Conservation (phyloP, 1,140 invertebrate genomes). For the Sitophilus oryzae region DNA sequence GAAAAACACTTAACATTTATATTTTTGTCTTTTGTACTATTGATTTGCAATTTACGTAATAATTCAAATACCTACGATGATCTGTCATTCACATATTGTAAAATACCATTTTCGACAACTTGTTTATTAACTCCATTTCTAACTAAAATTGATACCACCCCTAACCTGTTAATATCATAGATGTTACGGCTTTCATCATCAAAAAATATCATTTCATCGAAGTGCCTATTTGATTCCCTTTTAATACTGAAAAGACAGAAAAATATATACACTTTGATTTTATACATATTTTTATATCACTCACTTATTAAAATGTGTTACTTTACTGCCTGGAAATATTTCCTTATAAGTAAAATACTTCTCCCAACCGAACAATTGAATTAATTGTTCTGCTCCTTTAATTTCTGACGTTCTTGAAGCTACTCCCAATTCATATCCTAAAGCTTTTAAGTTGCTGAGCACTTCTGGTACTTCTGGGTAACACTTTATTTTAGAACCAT, state of each 20-base stretch:
- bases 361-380: constrained; percentile 63
- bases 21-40: no score
- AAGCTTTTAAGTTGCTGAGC: constrained; percentile 50
- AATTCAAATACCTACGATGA: no score
- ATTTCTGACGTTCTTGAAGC: constrained; percentile 65
- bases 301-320: constrained; percentile 63
- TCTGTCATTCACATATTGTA: constrained; percentile 18
- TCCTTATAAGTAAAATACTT: constrained; percentile 65
- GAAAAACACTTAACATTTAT: no score
- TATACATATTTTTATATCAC: constrained; percentile 12
- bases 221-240: constrained; percentile 49
- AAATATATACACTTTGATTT: constrained; percentile 4
- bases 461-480: constrained; percentile 59
- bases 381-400: constrained; percentile 59
- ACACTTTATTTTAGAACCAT: constrained; percentile 47
- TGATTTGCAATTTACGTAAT: no score
- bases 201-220: constrained; percentile 66
- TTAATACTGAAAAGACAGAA: constrained; percentile 51
- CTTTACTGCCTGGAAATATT: constrained; percentile 71
- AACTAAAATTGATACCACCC: constrained; percentile 54
- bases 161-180: constrained; percentile 49
- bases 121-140: constrained; percentile 48
- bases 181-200: constrained; percentile 64
- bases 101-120: constrained; percentile 48
- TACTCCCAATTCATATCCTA: constrained; percentile 56